Evolutionary conservation across 2,113 vertebrate genomes (phyloP), one percentile per base, ranked within the genome.

Genomic region (Tragelaphus buxtoni): DNA sequence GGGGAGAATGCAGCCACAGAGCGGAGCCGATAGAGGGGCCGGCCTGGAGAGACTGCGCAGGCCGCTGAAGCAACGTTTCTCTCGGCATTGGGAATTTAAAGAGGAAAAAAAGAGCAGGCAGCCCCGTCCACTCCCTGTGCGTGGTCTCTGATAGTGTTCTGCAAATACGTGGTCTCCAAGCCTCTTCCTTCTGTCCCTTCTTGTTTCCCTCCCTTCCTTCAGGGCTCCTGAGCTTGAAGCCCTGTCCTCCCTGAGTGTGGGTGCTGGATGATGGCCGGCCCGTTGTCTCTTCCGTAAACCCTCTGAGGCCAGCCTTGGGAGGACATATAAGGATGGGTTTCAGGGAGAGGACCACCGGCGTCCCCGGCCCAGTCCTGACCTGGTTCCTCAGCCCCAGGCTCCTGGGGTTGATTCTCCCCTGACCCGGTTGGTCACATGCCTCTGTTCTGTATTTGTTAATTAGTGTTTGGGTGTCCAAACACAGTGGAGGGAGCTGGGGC

Each of bases 281-380:
- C 1, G 0, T 17, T 6, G 0, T 14, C 85, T 17, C 61, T 82
- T 47, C 61, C 5, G 9, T 55, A 22, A 1, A 49, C n/a, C 17
- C 16, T 53, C 24, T 0, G 2, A 0, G 6, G 47, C 28, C 49
- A 32, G 28, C 26, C 18, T 1, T 1, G 11, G 0, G 4, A 7
- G 39, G 11, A 63, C 17, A 4, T 0, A 4, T 9, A 10, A 61
- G 79, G 42, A 14, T 0, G 0, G 16, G 56, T 79, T 89, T 26
- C 39, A 9, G 47, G 6, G 42, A 17, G 53, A 72, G 55, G n/a
- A 9, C 20, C 9, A 1, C 30, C 2, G 0, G 7, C 0, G 1
- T 39, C 0, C 16, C 7, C 0, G 0, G 16, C 30, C 26, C 5
- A 3, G 9, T 32, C 63, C n/a, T 45, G 1, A 60, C 24, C 51